Evolutionary conservation across 2,113 vertebrate species (phyloP), one percentile per base, ranked within the genome.

Genomic region (Oreochromis niloticus): DNA sequence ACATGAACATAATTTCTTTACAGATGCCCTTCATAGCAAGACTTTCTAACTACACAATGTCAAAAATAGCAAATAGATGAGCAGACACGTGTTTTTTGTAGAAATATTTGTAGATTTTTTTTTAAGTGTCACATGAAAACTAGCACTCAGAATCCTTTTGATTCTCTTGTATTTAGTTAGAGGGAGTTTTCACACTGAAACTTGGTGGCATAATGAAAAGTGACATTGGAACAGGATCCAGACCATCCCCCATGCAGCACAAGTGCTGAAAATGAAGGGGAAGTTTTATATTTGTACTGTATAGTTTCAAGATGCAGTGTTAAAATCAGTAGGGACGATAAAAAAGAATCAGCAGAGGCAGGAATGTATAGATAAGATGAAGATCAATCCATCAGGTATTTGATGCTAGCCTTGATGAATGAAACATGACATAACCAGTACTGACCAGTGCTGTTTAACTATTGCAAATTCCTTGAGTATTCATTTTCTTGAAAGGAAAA

Each of bases 81-180:
- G 2, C 19, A 66, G 6, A 66, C 61, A 66, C 2, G 6, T 8
- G 34, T 5, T 66, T 39, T 66, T 8, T 36, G 27, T 0, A 9
- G 56, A 13, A 32, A 16, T 59, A 32, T 6, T 59, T 32, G 34
- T 66, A 19, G 1, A 66, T 13, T 66, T 39, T 3, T 63, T 27
- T 66, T 39, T 13, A 66, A 39, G 34, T 71, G 66, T 43, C 7
- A 24, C 2, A 0, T 0, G 0, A 24, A 24, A 43, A 11, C 41
- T 30, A 17, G 22, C 68, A 73, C 68, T 73, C 2, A 27, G 22
- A 9, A 68, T 68, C 36, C 19, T 68, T 68, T 41, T 68, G 63
- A 46, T 73, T 46, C 0, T 11, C 22, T 46, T 73, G 12, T 71
- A 73, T 68, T 39, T 39, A n/a, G n/a, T 73, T 46, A 27, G 66